Percentiles rank a stretch among this genome's conserved stretches.
These are phyloP conservation scores for Megaptera novaeangliae DNA, from an alignment of 2,113 vertebrate species.

Conservation along the genomic window DNA sequence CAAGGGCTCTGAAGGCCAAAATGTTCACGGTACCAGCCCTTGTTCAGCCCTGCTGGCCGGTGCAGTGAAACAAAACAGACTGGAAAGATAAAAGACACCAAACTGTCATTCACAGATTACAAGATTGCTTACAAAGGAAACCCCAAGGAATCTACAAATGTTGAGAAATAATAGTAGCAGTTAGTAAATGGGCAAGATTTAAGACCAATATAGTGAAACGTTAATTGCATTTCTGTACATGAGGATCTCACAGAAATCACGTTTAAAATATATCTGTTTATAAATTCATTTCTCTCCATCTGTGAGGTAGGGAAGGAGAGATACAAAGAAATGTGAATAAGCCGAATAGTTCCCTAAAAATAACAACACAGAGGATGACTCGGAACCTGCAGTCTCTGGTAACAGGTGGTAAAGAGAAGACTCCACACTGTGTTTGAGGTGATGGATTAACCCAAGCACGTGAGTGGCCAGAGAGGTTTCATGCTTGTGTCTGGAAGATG, in stretches of 20 bases:
- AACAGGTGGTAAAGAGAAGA: neutral
- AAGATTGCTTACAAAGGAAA: neutral
- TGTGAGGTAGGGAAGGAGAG: neutral
- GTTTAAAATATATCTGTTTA: neutral
- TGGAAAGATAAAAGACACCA: neutral
- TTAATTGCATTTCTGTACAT: neutral
- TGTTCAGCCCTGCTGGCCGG: neutral
- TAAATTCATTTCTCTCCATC: neutral
- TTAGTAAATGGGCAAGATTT: neutral
- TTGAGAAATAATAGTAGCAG: neutral
- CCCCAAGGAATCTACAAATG: neutral
- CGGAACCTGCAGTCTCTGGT: rapidly evolving
- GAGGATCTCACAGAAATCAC: neutral
- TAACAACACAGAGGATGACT: rapidly evolving
- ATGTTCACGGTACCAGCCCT: rapidly evolving
- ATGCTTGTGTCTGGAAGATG: neutral
- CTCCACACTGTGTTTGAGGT: rapidly evolving
- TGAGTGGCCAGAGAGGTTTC: rapidly evolving
- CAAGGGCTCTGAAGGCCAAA: neutral
- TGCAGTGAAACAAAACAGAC: neutral
- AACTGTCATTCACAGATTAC: too few relatives aligned
- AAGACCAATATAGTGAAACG: neutral
- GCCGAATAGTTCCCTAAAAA: neutral
- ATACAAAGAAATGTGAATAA: neutral
- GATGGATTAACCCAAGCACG: rapidly evolving